Conservation (phyloP, 2,113 vertebrate genomes). For the Felis chaus region DNA sequence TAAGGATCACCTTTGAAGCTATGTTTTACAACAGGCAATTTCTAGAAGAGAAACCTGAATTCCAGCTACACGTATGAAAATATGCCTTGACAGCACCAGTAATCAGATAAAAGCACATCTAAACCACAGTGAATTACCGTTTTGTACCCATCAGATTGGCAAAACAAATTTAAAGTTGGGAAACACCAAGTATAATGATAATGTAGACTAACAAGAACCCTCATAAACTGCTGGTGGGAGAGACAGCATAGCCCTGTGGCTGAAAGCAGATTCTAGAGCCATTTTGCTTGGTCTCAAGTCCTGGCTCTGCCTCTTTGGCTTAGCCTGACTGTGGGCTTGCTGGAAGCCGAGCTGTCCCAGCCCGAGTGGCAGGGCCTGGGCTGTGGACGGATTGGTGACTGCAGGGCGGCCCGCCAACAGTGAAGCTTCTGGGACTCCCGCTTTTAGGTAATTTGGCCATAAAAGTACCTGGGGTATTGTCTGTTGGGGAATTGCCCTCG, state of each 20-base stretch:
- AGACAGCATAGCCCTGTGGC: not conserved
- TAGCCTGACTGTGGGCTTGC: not conserved
- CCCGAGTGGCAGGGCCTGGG: too few species aligned
- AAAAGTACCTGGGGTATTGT: too few species aligned
- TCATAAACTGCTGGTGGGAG: not conserved
- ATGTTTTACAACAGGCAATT: not conserved
- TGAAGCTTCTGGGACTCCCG: too few species aligned
- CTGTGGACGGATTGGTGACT: too few species aligned
- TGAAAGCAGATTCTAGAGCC: not conserved
- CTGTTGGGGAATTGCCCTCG: too few species aligned
- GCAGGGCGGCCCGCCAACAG: too few species aligned
- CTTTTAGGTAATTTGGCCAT: too few species aligned
- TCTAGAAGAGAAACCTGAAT: not conserved
- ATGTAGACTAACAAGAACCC: not conserved
- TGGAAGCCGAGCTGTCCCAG: too few species aligned
- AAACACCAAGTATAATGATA: not conserved
- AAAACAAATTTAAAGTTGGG: not conserved
- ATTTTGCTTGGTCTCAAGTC: not conserved
- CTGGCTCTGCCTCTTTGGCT: not conserved
- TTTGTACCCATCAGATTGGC: not conserved
- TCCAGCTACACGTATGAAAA: not conserved
- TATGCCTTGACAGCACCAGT: not conserved
- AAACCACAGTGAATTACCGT: not conserved
- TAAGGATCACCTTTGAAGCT: not conserved
- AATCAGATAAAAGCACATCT: not conserved